Percentiles rank a stretch among this genome's conserved stretches.
These are phyloP conservation scores for Anguilla rostrata DNA, from an alignment of 2,113 vertebrate species.

Conservation along the genomic window DNA sequence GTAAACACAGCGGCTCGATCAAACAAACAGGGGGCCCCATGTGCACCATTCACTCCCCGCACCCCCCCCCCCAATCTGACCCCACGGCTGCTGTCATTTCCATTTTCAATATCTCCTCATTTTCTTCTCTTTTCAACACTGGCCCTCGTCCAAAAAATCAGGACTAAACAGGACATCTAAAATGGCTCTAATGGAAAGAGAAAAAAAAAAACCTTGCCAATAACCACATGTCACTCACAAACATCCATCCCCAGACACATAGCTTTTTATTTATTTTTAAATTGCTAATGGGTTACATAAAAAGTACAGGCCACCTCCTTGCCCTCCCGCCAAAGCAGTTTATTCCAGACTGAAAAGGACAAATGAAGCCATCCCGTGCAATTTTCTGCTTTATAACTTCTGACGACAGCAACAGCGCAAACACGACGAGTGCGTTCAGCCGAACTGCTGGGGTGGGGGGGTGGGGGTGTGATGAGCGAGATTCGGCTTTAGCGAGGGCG, in stretches of 20 bases:
- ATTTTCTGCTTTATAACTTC: not conserved
- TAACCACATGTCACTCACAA: not conserved
- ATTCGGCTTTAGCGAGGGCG: not conserved
- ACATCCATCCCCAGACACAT: not conserved
- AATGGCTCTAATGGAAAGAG: not conserved
- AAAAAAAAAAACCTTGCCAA: not conserved
- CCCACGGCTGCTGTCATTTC: constrained; percentile 51
- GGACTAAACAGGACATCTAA: not conserved
- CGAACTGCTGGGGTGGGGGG: not conserved
- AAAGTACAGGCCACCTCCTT: not conserved
- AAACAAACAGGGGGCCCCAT: not conserved
- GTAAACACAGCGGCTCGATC: not conserved
- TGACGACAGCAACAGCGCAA: not conserved
- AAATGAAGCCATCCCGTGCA: not conserved
- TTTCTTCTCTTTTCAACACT: too few species aligned
- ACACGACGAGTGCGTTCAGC: not conserved
- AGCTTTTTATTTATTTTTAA: not conserved
- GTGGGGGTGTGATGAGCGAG: not conserved
- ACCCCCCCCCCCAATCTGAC: not conserved
- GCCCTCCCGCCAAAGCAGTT: not conserved
- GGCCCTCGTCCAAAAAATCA: not conserved
- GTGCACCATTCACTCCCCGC: not conserved
- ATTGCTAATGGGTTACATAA: constrained; percentile 1
- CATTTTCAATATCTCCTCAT: constrained; percentile 67
- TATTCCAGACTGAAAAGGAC: not conserved